Base-by-base conservation (phyloP, 2,888 invertebrate genomes). In the Cephalotes varians region DNA sequence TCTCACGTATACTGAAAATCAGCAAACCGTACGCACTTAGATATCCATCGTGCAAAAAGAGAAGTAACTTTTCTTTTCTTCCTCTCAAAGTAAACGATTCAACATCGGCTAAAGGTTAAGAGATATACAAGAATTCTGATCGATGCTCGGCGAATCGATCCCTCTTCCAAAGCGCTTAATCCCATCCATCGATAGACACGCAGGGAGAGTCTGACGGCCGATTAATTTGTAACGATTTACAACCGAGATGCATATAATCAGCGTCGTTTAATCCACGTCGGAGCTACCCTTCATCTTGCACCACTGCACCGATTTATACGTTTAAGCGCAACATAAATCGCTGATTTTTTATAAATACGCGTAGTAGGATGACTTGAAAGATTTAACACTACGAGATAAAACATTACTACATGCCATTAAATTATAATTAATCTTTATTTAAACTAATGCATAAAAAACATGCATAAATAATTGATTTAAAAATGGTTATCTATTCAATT, bases 201-300 rank as follows among this genome's bases (percentile, higher is more conserved):
- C 60, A 31, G 67, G 28, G 56, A 37, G 56, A 34, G 64, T 77
- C 51, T 80, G 62, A 73, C 51, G 74, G 77, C 64, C 85, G 83
- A 85, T 83, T 83, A 87, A 84, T 87, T 81, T 85, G 85, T 89
- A 91, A 79, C 81, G 87, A 91, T 90, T 90, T 88, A 89, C 87
- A 83, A 89, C 82, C 72, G 67, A 82, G 81, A 83, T 86, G 72
- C 89, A 80, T 73, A 67, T 88, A 89, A 90, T 81, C 89, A 89
- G 80, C 85, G 40, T 82, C 84, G 69, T 84, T 86, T 76, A 88
- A 91, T 91, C 88, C 87, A 87, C 83, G 88, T 89, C 89, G 80
- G 73, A 76, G 85, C 84, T 88, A 84, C 81, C 86, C 69, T 82
- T 77, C 65, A 72, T 56, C 72, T 56, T 15, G 25, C 74, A 25